These are phyloP conservation scores for Scaptomyza polygonia DNA, from an alignment of 2,888 invertebrate genomes.

Conservation along the genomic window DNA sequence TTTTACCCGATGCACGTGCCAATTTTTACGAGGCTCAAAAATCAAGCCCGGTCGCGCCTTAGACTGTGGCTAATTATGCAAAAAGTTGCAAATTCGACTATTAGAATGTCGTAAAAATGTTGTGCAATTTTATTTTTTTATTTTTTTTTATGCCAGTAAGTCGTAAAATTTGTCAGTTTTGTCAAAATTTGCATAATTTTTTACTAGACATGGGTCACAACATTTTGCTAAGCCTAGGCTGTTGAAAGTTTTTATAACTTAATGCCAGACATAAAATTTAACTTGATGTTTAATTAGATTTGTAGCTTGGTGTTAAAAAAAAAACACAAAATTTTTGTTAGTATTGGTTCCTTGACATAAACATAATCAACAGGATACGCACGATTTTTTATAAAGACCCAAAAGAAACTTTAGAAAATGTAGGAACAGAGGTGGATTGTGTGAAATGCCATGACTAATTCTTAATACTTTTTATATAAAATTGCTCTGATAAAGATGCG, in stretches of 20 bases:
- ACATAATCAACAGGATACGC: background rate
- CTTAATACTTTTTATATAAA: too few relatives aligned
- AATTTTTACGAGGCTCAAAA: slow-evolving; percentile 53
- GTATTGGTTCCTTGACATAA: background rate
- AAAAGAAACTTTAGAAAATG: background rate
- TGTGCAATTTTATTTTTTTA: slow-evolving; percentile 46
- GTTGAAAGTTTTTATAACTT: slow-evolving; percentile 50
- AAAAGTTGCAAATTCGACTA: slow-evolving; percentile 71
- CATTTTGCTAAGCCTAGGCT: slow-evolving; percentile 27
- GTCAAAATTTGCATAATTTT: slow-evolving; percentile 55
- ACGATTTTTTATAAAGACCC: background rate
- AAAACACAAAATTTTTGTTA: background rate
- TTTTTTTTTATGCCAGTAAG: slow-evolving; percentile 7
- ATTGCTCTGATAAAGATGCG: too few relatives aligned
- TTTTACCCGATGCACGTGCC: slow-evolving; percentile 53
- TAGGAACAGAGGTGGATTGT: too few relatives aligned
- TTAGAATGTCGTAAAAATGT: slow-evolving; percentile 70
- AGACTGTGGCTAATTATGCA: slow-evolving; percentile 64
- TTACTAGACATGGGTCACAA: slow-evolving; percentile 36
- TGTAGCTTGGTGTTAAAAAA: background rate
- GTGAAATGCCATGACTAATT: too few relatives aligned
- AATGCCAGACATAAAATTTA: slow-evolving; percentile 45
- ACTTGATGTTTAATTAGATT: slow-evolving; percentile 44
- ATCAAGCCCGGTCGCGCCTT: slow-evolving; percentile 21
- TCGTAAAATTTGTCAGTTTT: slow-evolving; percentile 49